Conservation (phyloP, 2,113 vertebrate species). For the Notiomystis cincta region DNA sequence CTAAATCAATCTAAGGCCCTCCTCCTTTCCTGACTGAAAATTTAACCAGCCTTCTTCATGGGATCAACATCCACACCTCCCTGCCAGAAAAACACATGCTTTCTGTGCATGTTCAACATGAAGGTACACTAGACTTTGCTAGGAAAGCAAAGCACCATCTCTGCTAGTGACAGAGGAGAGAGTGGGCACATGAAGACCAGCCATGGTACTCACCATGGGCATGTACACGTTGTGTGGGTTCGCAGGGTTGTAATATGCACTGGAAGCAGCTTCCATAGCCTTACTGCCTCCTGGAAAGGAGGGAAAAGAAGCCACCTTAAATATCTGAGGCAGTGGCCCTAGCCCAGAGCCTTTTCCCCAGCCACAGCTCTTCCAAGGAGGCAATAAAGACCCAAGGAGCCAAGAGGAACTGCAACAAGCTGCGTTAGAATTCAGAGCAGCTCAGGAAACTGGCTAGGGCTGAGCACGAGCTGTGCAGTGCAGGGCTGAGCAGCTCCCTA, state of each 20-base stretch:
- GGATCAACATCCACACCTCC: neutral
- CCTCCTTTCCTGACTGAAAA: neutral
- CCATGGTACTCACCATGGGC: slow-evolving; percentile 78
- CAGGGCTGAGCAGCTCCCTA: neutral
- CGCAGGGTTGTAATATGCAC: slow-evolving; percentile 86
- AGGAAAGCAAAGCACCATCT: neutral
- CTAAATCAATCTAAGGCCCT: neutral
- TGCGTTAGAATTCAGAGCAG: neutral
- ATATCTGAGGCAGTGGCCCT: neutral
- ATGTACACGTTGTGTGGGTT: slow-evolving; percentile 90
- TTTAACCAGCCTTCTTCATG: neutral
- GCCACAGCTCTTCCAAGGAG: neutral
- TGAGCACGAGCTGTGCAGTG: neutral
- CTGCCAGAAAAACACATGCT: neutral
- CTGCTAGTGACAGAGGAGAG: neutral
- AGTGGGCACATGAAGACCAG: neutral
- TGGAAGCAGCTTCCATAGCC: slow-evolving; percentile 83
- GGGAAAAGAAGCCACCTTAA: neutral
- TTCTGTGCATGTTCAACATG: neutral
- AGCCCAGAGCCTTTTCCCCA: neutral
- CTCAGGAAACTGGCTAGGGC: neutral
- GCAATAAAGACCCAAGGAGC: neutral
- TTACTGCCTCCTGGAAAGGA: slow-evolving; percentile 73
- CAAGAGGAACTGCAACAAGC: neutral
- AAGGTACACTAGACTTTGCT: neutral